Evolutionary conservation across 1,140 invertebrate genomes (phyloP), one percentile per base, ranked within the genome.

Genomic region (Lamellibrachia luymesi): DNA sequence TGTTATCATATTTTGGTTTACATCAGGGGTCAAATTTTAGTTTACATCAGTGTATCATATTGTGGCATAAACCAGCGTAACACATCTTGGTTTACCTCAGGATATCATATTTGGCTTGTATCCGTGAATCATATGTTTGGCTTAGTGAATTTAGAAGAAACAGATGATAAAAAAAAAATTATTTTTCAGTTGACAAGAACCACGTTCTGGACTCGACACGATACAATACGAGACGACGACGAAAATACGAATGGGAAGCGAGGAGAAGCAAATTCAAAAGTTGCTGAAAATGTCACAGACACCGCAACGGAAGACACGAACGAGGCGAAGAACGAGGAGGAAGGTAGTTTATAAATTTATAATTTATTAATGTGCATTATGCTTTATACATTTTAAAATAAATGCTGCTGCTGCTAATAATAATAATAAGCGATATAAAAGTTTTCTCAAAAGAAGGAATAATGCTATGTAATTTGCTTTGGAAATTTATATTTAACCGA

Each of bases 161-260:
- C 52, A 8, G 13, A 17, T 80, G 13, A 80, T 22, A n/a, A n/a
- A n/a, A 80, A 80, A 17, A 22, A 22, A 80, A 56, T 8, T 56
- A 17, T 56, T 17, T 22, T 80, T 80, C 91, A 91, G 91, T n/a
- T 91, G 25, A 91, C 51, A 49, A 10, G 91, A 91, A 91, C 91
- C 6, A 51, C 51, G 91, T 91, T 91, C 91, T 51, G 51, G 51
- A 91, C 91, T 10, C 91, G 91, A 49, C 91, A 91, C 6, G 91
- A 50, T 13, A n/a, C 13, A n/a, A 10, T 51, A 49, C 91, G 10
- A n/a, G 22, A 51, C 38, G 10, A 2, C 10, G 25, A 91, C 17
- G n/a, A 91, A 90, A 17, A 0, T 13, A 49, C 51, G 91, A n/a
- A 49, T n/a, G 91, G 27, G 64, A 80, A 10, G 64, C 13, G 17